phyloP scores from a whole-genome alignment of 2,888 invertebrate species.

The Hirtodrosophila histrioides region DNA sequence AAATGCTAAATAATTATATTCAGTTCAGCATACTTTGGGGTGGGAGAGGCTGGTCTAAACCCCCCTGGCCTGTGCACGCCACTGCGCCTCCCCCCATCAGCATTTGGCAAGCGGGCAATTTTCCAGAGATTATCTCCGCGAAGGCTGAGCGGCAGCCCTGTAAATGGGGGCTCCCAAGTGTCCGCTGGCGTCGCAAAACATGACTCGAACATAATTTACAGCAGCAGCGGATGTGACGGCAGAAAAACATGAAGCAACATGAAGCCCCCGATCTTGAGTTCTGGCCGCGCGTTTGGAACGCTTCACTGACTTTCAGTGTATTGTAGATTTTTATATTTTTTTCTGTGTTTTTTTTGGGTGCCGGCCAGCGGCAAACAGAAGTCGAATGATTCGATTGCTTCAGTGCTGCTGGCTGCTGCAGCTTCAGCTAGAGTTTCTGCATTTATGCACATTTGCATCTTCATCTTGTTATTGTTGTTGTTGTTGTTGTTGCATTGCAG shows the following conservation, averaged over 20 bases:
- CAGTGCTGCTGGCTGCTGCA: conserved; percentile 11
- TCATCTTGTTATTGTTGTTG: conserved; percentile 9
- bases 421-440: conserved; percentile 22
- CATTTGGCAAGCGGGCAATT: conserved; percentile 30
- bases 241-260: conserved; percentile 57
- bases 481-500: conserved; percentile 84
- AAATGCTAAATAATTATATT: no score
- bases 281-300: conserved; percentile 60
- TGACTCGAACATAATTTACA: conserved; percentile 80
- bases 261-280: conserved; percentile 67
- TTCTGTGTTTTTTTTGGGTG: conserved; percentile 7
- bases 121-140: conserved; percentile 45
- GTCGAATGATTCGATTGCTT: conserved; percentile 24
- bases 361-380: neutral
- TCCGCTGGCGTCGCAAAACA: conserved; percentile 55
- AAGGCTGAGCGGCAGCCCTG: conserved; percentile 32
- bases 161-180: conserved; percentile 21
- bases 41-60: no score
- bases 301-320: conserved; percentile 60
- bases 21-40: no score
- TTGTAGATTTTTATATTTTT: conserved; percentile 10
- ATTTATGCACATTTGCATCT: conserved; percentile 29
- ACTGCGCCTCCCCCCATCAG: no score
- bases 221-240: conserved; percentile 66
- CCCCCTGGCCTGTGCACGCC: no score